Evolutionary conservation across 1,140 invertebrate genomes (phyloP).

Genomic region (Pseudomyrmex dendroicus): DNA sequence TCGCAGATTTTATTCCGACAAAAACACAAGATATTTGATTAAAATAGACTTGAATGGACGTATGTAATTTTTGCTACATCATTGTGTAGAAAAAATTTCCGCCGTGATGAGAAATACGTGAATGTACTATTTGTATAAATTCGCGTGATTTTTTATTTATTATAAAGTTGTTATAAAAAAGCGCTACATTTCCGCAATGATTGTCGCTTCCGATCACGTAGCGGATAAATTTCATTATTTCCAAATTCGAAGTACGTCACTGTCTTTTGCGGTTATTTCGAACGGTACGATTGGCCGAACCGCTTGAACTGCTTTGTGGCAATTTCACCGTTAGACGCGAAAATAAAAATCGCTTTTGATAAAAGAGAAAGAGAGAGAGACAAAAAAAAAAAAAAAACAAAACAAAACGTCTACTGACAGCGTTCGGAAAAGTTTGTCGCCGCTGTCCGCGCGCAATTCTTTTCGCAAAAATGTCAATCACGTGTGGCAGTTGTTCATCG

Average conservation of each 20-base stretch:
- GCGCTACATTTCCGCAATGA: neutral
- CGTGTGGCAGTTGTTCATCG: neutral
- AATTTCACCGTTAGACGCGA: neutral
- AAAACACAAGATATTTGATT: slow-evolving; percentile 1
- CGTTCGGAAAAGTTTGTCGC: slow-evolving; percentile 8
- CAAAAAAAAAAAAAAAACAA: too few relatives aligned
- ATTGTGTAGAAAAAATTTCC: too few relatives aligned
- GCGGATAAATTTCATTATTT: slow-evolving; percentile 46
- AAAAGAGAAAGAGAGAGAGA: too few relatives aligned
- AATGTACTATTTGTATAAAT: neutral
- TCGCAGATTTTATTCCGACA: neutral
- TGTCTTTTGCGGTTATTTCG: neutral
- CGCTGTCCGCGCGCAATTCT: slow-evolving; percentile 13
- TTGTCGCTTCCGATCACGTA: slow-evolving; percentile 48
- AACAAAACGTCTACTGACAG: neutral
- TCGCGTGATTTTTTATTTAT: neutral
- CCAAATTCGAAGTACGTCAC: slow-evolving; percentile 30
- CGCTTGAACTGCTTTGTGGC: slow-evolving; percentile 47
- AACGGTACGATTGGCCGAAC: slow-evolving; percentile 19
- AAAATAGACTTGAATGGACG: neutral
- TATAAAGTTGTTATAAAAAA: neutral
- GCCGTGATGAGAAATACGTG: too few relatives aligned
- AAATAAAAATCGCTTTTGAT: slow-evolving; percentile 31
- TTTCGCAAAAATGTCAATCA: slow-evolving; percentile 31
- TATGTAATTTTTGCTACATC: too few relatives aligned